Base-by-base conservation (phyloP, 2,888 invertebrate species). In the Hydrotaea diabolus region DNA sequence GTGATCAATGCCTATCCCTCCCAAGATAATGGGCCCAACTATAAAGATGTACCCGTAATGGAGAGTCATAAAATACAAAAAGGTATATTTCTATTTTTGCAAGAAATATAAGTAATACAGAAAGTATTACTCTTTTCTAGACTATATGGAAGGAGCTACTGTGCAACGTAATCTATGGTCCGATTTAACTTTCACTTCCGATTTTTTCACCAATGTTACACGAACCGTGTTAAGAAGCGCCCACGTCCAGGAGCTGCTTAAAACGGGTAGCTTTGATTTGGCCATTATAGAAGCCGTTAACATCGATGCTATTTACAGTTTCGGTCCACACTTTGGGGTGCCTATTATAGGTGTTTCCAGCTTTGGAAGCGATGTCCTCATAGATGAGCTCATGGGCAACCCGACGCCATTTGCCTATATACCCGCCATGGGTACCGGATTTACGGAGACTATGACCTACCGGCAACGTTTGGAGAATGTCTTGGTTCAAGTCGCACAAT, bases 381-480 rank as follows among this genome's bases (percentile, higher is more conserved):
- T 90, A 4, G 89, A 90, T 62, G 66, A 75, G 0, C 36, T 86
- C 0, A 82, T 87, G 75, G 90, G 90, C 0, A 90, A 90, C 49
- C 86, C 91, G 21, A 89, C 89, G 0, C 91, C 91, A 0, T 73
- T 90, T 2, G 89, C 92, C 0, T 91, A 89, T 72, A 88, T 90
- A 36, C 90, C 92, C 0, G 66, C 88, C 15, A 71, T 88, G 9
- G 88, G 86, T 23, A 57, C 86, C 0, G 81, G 83, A 2, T 77
- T 89, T 83, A 83, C 89, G 0, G 89, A 91, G 86, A 87, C 85
- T 19, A 93, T 93, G 93, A 89, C 19, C 2, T 92, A 91, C 36
- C 13, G 55, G 17, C 88, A 93, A 83, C 89, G 93, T 39, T 76
- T 91, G 1, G 21, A 85, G n/a, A 93, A 93, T 84, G 86, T 91